These are phyloP conservation scores for Casuarius casuarius DNA, from an alignment of 2,113 vertebrate species.

Conservation along the genomic window DNA sequence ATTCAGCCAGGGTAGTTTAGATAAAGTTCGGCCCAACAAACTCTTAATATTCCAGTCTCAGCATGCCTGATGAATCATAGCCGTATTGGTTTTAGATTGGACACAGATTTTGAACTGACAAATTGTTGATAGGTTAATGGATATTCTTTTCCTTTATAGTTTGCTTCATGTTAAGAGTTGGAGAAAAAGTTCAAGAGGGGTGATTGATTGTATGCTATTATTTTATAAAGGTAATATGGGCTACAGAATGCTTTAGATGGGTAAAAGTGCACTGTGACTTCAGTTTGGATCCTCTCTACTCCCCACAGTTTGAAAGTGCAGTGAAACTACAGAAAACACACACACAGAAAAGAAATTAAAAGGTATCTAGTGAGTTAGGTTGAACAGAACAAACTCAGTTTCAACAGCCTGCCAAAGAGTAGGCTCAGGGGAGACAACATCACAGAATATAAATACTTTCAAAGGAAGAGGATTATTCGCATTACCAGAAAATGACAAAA, in stretches of 20 bases:
- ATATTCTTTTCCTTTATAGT: not conserved
- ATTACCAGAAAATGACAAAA: slow-evolving; percentile 31
- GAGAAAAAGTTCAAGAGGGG: not conserved
- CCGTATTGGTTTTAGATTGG: not conserved
- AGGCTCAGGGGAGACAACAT: slow-evolving; percentile 48
- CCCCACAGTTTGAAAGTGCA: not conserved
- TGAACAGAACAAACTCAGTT: not conserved
- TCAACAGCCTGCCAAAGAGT: slow-evolving; percentile 8
- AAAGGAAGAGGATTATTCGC: slow-evolving; percentile 37
- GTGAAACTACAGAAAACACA: not conserved
- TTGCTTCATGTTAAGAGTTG: not conserved
- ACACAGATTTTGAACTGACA: not conserved
- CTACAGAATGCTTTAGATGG: not conserved
- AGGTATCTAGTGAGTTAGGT: not conserved
- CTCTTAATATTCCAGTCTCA: not conserved
- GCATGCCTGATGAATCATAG: not conserved
- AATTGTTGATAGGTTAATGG: not conserved
- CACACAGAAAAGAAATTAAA: not conserved
- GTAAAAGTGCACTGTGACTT: not conserved
- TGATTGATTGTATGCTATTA: not conserved
- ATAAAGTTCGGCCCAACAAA: not conserved
- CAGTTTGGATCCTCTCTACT: not conserved
- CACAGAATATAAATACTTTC: slow-evolving; percentile 39
- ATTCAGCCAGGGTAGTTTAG: not conserved
- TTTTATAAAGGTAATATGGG: not conserved